Evolutionary conservation across 2,888 invertebrate genomes (phyloP), one percentile per base, ranked within the genome.

Genomic region (Drosophila incognita): DNA sequence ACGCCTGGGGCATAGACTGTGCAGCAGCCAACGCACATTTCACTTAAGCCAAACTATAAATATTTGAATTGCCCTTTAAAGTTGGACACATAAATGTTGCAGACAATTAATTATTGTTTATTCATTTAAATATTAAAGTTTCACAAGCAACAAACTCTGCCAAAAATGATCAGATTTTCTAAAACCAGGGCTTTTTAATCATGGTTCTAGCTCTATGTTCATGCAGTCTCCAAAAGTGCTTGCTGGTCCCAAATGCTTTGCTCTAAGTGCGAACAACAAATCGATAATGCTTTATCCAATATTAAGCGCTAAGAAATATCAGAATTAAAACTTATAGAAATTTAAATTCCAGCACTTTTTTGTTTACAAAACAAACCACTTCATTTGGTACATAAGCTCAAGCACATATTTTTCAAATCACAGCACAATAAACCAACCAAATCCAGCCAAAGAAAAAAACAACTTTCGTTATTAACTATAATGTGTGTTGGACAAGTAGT

Each of bases 51-150:
- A 1, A 36, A 59, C 13, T 58, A 24, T 46, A 70, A 70, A 81
- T 70, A 79, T 78, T 79, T 59, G 63, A 51, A 70, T 57, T 62
- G 54, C 58, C 24, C 68, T 79, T 61, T 46, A 64, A 67, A 72
- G 18, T 33, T 18, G 40, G 11, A 38, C 57, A 48, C 62, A 46
- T 46, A 67, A 67, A 57, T 52, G 38, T 48, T n/a, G 27, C 61
- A 65, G 33, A 29, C 49, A 62, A 71, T 71, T 59, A 49, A 57
- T 53, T 76, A 36, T 60, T 49, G 49, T 35, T 40, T 53, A 13
- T 57, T 29, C 11, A 74, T 51, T 42, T 38, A 29, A 62, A 33
- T 38, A 35, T 18, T 24, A 21, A 64, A 31, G n/a, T 3, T 42
- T 13, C 3, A 11, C 42, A 21, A 6, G 42, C 21, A 6, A 42